A percentile compares a stretch with the other conserved stretches of the same genome.
These are phyloP conservation scores for Cyanoderma ruficeps DNA, from an alignment of 2,113 vertebrate species.

Conservation along the genomic window DNA sequence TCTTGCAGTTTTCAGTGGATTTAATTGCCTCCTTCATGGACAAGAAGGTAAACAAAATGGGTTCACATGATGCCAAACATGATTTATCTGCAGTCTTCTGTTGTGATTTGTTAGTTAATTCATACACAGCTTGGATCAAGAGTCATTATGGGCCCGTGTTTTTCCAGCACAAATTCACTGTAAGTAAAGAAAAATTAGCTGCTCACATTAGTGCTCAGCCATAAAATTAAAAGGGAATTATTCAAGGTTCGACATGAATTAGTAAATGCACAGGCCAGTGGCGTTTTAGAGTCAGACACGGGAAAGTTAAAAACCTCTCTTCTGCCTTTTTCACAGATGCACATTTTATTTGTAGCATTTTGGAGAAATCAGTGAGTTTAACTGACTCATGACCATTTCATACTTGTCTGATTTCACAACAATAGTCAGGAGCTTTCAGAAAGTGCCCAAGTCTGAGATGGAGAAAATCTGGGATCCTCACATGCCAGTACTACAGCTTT, in stretches of 20 bases:
- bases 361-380: background rate
- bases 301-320: background rate
- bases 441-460: background rate
- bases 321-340: background rate
- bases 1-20: background rate
- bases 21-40: background rate
- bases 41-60: background rate
- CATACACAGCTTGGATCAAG: background rate
- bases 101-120: background rate
- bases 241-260: background rate
- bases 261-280: background rate
- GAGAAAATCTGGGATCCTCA: background rate
- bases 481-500: background rate
- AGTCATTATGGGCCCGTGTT: background rate
- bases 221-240: background rate
- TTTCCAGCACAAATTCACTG: background rate
- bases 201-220: background rate
- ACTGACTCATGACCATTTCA: background rate
- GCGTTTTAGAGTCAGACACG: accelerated
- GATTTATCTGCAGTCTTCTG: background rate
- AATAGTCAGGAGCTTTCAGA: background rate
- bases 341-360: background rate
- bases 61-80: background rate
- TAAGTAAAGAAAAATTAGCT: background rate
- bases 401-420: background rate